Evolutionary conservation across 2,797 vertebrate genomes (phyloP), one percentile per base, ranked within the genome.

Genomic region (Alauda arvensis): DNA sequence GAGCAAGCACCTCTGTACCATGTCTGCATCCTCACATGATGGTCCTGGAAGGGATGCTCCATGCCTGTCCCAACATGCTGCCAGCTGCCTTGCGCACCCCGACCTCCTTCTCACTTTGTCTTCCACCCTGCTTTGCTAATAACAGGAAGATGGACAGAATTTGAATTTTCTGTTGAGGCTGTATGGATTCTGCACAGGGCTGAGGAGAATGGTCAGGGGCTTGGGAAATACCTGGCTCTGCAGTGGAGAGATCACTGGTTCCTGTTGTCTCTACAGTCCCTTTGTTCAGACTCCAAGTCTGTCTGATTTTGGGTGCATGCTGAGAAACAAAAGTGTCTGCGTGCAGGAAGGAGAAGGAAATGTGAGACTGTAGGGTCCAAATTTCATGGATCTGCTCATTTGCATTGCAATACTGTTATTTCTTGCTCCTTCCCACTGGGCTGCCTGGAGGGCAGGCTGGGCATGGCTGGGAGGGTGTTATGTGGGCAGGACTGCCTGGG

Each of bases 51-150:
- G n/a, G 43, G 57, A 51, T 63, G 34, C 57, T 80, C 23, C 0
- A 0, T 3, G 4, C 33, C 66, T 5, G 1, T 45, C 82, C 56
- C 3, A 2, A 0, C 24, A 43, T 81, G 68, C 79, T 85, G 57
- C 24, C 0, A 0, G 14, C 62, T 88, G 57, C 56, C 6, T 0
- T 25, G 3, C 0, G 2, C 16, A 14, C 23, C 65, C 31, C 65
- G 45, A 83, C 85, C 60, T 66, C 46, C 33, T 65, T 29, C n/a
- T 87, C 5, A 1, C 8, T 69, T 5, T 4, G 25, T 86, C 71
- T 18, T 88, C 55, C 18, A 19, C 4, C n/a, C 16, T 15, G 2
- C 12, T 56, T 65, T 33, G 26, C 75, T 74, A 71, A 48, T 83
- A 81, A 56, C 21, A 3, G 18, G 42, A 59, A 49, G 34, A 60